Conservation (phyloP, 1,140 invertebrate species). For the Sesamia nonagrioides region DNA sequence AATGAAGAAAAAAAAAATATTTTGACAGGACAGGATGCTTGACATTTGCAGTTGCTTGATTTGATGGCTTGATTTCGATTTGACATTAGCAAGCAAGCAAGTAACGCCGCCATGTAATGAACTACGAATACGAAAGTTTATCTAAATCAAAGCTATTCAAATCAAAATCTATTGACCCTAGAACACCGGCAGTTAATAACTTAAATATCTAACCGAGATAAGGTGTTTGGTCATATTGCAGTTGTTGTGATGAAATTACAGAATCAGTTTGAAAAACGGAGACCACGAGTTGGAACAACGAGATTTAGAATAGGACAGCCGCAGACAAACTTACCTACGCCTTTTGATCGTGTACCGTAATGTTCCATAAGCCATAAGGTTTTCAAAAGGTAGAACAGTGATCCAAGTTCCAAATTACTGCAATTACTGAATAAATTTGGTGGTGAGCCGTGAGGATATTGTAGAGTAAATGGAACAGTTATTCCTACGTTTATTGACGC, state of each 20-base stretch:
- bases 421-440: neutral
- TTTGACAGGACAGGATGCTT: too few relatives aligned
- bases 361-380: neutral
- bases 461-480: neutral
- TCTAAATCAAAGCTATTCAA: neutral
- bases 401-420: neutral
- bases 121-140: too few relatives aligned
- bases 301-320: neutral
- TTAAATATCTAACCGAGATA: neutral
- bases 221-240: neutral
- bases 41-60: too few relatives aligned
- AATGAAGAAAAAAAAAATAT: too few relatives aligned
- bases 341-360: constrained; percentile 2
- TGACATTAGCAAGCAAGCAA: too few relatives aligned
- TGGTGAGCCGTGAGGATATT: neutral
- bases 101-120: too few relatives aligned
- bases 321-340: neutral
- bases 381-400: neutral
- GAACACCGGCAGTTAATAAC: neutral
- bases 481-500: neutral
- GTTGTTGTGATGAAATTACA: constrained; percentile 17
- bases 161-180: neutral
- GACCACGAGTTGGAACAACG: constrained; percentile 4
- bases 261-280: neutral
- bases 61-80: too few relatives aligned